Base-by-base conservation (phyloP, 2,888 invertebrate species). In the Cerceris ruficornis region DNA sequence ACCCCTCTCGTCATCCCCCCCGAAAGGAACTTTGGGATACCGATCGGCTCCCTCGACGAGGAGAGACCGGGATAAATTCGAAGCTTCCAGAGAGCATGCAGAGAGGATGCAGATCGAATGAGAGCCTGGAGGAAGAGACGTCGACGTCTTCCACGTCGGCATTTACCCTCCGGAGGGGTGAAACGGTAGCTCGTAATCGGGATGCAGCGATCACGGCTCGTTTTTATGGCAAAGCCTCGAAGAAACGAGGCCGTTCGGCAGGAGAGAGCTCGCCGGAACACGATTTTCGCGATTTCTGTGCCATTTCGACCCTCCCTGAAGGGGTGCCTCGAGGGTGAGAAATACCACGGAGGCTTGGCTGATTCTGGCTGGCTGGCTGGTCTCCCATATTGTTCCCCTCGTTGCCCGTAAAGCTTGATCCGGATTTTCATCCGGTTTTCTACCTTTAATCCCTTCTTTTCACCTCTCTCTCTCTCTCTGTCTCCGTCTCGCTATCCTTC, bases 321-420 rank as follows among this genome's bases (percentile, higher is more conserved):
- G 6, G 59, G 42, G 50, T 65, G 73, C 65, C 68, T 62, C 64
- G 52, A 64, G 41, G 42, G 28, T 55, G 17, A 15, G 8, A 67
- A 41, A 54, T 15, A 43, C 9, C 14, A 17, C 11, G 59, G 52
- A 11, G 49, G 74, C 50, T 58, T 28, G 28, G 28, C 28, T 28
- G 28, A 28, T 28, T 28, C 14, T 42, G 68, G 17, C 41, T 54
- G 64, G 62, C 52, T 57, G 65, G 64, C 65, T 73, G 66, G 71
- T 61, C 75, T 78, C 65, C 75, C 81, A 81, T 77, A 84, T 80
- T 80, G 82, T 84, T 69, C 75, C 61, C 80, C 73, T 70, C 67
- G 71, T 60, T 62, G 52, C 39, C 50, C 11, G 43, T 41, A 39
- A 58, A 52, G 67, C 60, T 69, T 57, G 60, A 61, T 64, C 71